Percentiles rank a stretch among this genome's conserved stretches.
Conservation (phyloP, 2,888 invertebrate genomes). For the Orthosia incerta region DNA sequence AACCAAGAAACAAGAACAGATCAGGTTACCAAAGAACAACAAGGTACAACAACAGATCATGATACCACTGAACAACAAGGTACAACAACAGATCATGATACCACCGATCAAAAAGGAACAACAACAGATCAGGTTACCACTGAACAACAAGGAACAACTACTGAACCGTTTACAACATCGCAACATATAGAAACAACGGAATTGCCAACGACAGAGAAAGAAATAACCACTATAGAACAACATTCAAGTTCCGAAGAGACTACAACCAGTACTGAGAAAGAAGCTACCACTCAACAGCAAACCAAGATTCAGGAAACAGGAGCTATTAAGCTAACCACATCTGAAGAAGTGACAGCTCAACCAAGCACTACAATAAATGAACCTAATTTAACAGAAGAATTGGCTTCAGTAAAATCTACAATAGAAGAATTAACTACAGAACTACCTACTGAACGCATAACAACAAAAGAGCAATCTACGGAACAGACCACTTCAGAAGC, state of each 20-base stretch:
- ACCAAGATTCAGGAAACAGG: neutral
- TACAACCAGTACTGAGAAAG: neutral
- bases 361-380: neutral
- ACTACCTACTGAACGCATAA: neutral
- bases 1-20: neutral
- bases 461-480: neutral
- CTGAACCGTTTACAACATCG: neutral
- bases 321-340: neutral
- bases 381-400: neutral
- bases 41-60: neutral
- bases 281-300: neutral
- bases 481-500: too few relatives aligned
- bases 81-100: neutral
- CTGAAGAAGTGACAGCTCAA: neutral
- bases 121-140: too few relatives aligned
- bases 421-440: too few relatives aligned
- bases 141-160: too few relatives aligned
- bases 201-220: neutral
- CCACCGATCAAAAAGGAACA: neutral
- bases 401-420: neutral
- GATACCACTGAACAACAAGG: neutral
- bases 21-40: neutral
- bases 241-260: neutral
- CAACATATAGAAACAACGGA: conserved; percentile 2
- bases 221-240: neutral